Percentiles rank a stretch among this genome's conserved stretches.
Conservation (phyloP, 2,888 invertebrate genomes). For the Chloroclysta siterata region DNA sequence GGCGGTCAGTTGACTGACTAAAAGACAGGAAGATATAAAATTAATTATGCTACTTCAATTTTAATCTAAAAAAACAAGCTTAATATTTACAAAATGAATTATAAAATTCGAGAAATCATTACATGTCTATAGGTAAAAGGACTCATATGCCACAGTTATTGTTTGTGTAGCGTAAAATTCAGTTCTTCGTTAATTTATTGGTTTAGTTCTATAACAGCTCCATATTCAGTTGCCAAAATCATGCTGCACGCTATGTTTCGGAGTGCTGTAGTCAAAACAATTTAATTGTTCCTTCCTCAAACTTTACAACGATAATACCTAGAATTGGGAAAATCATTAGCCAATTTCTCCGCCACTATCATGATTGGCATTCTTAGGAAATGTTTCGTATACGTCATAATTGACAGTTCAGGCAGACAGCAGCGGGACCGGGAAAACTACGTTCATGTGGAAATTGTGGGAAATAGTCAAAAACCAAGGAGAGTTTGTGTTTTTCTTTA, state of each 20-base stretch:
- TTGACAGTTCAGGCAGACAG: no score
- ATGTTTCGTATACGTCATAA: no score
- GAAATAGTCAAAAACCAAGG: no score
- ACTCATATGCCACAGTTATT: background rate
- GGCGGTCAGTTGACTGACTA: no score
- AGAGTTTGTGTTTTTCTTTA: no score
- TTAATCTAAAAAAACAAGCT: no score
- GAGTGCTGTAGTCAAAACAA: conserved; percentile 4
- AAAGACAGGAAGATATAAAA: no score
- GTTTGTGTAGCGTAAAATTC: background rate
- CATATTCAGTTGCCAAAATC: conserved; percentile 20
- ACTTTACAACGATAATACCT: background rate
- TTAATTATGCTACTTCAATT: no score
- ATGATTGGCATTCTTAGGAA: conserved; percentile 1
- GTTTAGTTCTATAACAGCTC: conserved; percentile 16
- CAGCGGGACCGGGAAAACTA: no score
- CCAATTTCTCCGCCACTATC: conserved; percentile 15
- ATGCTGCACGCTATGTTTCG: conserved; percentile 22
- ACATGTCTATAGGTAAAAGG: background rate
- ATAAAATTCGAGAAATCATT: no score
- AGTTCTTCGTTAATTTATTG: background rate
- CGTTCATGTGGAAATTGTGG: no score
- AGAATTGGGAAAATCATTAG: background rate
- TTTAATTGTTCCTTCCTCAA: conserved; percentile 3
- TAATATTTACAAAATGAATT: no score